Conservation (phyloP, 2,888 invertebrate species). For the Hedya salicella region DNA sequence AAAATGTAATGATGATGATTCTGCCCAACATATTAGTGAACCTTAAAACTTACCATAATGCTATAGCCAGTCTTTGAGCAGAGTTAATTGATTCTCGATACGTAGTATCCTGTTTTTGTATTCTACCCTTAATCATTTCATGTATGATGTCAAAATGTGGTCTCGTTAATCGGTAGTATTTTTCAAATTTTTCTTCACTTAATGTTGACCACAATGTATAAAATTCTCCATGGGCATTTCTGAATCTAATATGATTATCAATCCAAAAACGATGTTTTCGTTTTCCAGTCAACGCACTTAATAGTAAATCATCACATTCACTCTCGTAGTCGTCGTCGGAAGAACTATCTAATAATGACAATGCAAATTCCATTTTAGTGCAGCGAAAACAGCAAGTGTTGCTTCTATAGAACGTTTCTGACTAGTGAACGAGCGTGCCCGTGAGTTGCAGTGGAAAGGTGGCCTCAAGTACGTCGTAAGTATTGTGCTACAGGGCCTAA, state of each 20-base stretch:
- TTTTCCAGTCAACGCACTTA: slow-evolving; percentile 20
- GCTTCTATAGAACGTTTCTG: slow-evolving; percentile 11
- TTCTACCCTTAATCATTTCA: slow-evolving; percentile 42
- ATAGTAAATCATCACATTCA: slow-evolving; percentile 9
- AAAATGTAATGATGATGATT: too few relatives aligned
- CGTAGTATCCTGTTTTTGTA: slow-evolving; percentile 41
- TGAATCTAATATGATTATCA: slow-evolving; percentile 40
- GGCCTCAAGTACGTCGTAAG: too few relatives aligned
- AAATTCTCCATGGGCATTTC: slow-evolving; percentile 44
- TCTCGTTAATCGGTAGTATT: slow-evolving; percentile 42
- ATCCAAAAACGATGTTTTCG: slow-evolving; percentile 41
- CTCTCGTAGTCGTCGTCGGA: slow-evolving; percentile 13
- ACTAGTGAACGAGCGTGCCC: too few relatives aligned
- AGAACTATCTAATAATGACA: slow-evolving; percentile 2
- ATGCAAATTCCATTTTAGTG: slow-evolving; percentile 5
- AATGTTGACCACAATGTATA: slow-evolving; percentile 42
- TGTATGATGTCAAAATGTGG: slow-evolving; percentile 39
- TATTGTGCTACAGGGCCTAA: too few relatives aligned
- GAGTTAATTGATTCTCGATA: slow-evolving; percentile 44
- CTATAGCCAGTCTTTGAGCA: too few relatives aligned
- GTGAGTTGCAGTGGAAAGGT: too few relatives aligned
- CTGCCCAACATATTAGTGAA: too few relatives aligned
- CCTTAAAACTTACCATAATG: too few relatives aligned
- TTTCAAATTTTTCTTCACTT: slow-evolving; percentile 41
- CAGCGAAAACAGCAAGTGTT: background rate